phyloP scores from a whole-genome alignment of 2,797 vertebrate species.

The Poeciliopsis gracilis region DNA sequence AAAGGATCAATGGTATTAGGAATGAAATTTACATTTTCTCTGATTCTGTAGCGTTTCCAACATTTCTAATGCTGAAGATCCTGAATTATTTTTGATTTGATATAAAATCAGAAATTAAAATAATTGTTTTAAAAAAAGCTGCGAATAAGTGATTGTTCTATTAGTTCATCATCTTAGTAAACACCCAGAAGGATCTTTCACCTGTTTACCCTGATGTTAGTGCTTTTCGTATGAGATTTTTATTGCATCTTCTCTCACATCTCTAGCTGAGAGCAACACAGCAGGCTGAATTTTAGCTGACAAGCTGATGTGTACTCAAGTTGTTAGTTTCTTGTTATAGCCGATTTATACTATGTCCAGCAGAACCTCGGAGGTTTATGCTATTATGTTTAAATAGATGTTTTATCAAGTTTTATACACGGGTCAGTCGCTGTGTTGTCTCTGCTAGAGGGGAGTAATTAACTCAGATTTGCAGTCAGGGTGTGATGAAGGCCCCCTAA shows the following conservation, averaged over 20 bases:
- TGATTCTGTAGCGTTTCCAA: background rate
- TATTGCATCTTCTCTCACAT: slow-evolving; percentile 13
- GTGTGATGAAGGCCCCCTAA: slow-evolving; percentile 12
- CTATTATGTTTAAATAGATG: slow-evolving; percentile 40
- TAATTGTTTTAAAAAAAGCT: background rate
- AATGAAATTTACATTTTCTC: background rate
- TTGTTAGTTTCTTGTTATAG: slow-evolving; percentile 41
- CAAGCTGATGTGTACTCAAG: slow-evolving; percentile 34
- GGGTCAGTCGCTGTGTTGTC: slow-evolving; percentile 18
- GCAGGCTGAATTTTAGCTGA: slow-evolving; percentile 43
- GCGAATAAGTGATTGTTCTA: background rate
- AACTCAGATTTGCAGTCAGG: slow-evolving; percentile 10
- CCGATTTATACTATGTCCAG: slow-evolving; percentile 36
- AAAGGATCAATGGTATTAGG: background rate
- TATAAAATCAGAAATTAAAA: background rate
- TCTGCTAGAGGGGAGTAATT: slow-evolving; percentile 26
- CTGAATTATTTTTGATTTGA: background rate
- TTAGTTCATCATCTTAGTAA: slow-evolving; percentile 13
- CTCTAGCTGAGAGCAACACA: slow-evolving; percentile 9
- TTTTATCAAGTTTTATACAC: slow-evolving; percentile 51
- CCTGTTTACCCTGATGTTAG: slow-evolving; percentile 1
- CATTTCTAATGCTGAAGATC: background rate
- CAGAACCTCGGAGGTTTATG: slow-evolving; percentile 32
- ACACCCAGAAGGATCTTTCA: slow-evolving; percentile 12
- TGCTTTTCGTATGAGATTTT: slow-evolving; percentile 24